These are phyloP conservation scores for Cephonodes hylas DNA, from an alignment of 2,888 invertebrate genomes.

Conservation along the genomic window DNA sequence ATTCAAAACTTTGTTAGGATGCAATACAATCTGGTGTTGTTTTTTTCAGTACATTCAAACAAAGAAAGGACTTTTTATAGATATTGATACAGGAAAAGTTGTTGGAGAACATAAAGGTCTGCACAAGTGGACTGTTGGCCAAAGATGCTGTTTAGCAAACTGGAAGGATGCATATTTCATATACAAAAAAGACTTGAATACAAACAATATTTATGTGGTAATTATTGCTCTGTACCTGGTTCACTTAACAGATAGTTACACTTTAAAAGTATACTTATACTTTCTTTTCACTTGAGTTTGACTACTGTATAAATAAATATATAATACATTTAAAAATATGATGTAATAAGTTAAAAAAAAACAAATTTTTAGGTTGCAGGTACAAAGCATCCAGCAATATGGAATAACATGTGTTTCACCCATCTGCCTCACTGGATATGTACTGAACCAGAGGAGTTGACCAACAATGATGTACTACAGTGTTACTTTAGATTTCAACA, in stretches of 20 bases:
- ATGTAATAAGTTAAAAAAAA: too few relatives aligned
- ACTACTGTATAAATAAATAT: too few relatives aligned
- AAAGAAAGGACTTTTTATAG: slow-evolving; percentile 89
- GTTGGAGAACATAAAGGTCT: slow-evolving; percentile 92
- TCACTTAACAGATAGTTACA: too few relatives aligned
- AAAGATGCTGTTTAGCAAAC: slow-evolving; percentile 86
- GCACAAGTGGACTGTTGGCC: slow-evolving; percentile 97
- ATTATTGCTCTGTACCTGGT: slow-evolving; percentile 28
- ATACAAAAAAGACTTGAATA: slow-evolving; percentile 84
- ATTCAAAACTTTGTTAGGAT: not conserved
- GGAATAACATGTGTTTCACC: slow-evolving; percentile 84
- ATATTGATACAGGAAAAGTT: slow-evolving; percentile 87
- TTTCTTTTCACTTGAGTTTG: too few relatives aligned
- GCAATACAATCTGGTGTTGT: slow-evolving; percentile 11
- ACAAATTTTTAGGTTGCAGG: slow-evolving; percentile 84
- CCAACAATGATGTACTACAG: slow-evolving; percentile 68
- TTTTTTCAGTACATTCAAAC: slow-evolving; percentile 88
- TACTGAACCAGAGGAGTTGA: slow-evolving; percentile 76
- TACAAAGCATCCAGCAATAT: slow-evolving; percentile 88
- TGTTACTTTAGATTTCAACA: slow-evolving; percentile 95
- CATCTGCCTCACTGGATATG: slow-evolving; percentile 89
- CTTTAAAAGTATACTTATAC: too few relatives aligned
- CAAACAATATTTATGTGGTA: slow-evolving; percentile 91
- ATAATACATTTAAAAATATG: too few relatives aligned
- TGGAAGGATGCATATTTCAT: slow-evolving; percentile 86